These are phyloP conservation scores for Gasteruption jaculator DNA, from an alignment of 2,888 invertebrate species.

Conservation along the genomic window DNA sequence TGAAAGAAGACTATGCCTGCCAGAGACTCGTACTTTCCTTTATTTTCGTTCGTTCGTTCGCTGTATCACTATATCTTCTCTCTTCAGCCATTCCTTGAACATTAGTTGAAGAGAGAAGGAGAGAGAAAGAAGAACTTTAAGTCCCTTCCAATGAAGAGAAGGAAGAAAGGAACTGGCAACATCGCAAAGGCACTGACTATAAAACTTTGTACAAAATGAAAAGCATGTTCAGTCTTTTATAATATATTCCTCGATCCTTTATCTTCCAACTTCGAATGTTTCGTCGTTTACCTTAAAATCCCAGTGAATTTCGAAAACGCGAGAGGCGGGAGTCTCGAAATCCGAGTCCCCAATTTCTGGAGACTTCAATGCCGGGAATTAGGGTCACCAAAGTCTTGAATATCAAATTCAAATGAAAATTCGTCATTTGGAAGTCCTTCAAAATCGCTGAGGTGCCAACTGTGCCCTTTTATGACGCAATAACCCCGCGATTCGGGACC, in stretches of 20 bases:
- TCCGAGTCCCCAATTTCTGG: no score
- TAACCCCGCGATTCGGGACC: no score
- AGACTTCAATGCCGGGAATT: no score
- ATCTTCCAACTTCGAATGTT: slow-evolving; percentile 25
- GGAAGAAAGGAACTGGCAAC: slow-evolving; percentile 38
- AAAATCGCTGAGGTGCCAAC: no score
- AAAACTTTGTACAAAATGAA: slow-evolving; percentile 41
- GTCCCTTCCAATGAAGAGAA: slow-evolving; percentile 16
- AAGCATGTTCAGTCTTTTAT: slow-evolving; percentile 29
- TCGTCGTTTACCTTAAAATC: no score
- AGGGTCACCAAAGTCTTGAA: no score
- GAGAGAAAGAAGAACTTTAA: background rate
- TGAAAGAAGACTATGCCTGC: slow-evolving; percentile 18
- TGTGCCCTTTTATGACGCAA: no score
- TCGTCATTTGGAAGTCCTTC: no score
- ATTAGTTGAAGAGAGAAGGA: slow-evolving; percentile 2
- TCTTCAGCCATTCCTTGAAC: background rate
- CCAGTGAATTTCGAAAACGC: no score
- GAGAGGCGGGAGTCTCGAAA: no score
- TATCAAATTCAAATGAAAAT: no score
- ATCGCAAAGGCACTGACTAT: slow-evolving; percentile 38
- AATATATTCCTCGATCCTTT: slow-evolving; percentile 19
- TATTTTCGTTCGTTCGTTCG: slow-evolving; percentile 24
- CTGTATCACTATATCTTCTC: slow-evolving; percentile 12
- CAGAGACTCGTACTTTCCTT: slow-evolving; percentile 26